Evolutionary conservation across 1,140 invertebrate genomes (phyloP).

Genomic region (Ptiloglossa arizonensis): DNA sequence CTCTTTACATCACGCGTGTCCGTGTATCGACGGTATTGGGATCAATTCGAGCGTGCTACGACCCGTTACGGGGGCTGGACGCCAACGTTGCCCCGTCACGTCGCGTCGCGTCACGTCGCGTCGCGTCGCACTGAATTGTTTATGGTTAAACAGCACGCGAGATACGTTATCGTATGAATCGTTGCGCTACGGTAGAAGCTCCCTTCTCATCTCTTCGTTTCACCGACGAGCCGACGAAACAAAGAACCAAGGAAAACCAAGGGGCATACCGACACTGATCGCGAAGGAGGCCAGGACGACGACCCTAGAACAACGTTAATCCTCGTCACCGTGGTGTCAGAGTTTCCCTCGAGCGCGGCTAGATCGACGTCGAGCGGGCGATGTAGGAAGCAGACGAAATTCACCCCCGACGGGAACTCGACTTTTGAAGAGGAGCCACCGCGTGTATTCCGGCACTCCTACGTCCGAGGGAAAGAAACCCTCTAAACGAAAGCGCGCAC

Average conservation of each 20-base stretch:
- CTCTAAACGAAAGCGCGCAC: constrained; percentile 63
- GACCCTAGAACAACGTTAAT: constrained; percentile 42
- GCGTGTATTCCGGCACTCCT: constrained; percentile 43
- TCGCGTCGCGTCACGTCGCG: no score
- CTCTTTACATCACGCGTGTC: no score
- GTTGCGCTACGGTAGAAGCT: neutral
- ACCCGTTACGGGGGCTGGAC: no score
- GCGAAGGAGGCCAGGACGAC: constrained; percentile 38
- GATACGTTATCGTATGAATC: neutral
- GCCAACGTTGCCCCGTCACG: neutral
- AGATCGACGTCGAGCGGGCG: constrained; percentile 12
- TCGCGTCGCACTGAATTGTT: neutral
- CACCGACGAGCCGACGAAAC: neutral
- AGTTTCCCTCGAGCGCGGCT: constrained; percentile 12
- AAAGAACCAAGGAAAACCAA: neutral
- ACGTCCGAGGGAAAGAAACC: constrained; percentile 63
- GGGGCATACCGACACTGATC: neutral
- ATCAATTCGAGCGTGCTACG: no score
- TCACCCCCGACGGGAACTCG: constrained; percentile 39
- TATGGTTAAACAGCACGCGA: constrained; percentile 10
- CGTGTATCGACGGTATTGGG: no score
- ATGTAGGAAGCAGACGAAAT: neutral
- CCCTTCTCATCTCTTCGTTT: neutral
- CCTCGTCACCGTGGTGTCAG: constrained; percentile 30
- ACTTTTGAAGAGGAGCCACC: constrained; percentile 56